Conservation (phyloP, 2,888 invertebrate genomes). For the Limenitis camilla region DNA sequence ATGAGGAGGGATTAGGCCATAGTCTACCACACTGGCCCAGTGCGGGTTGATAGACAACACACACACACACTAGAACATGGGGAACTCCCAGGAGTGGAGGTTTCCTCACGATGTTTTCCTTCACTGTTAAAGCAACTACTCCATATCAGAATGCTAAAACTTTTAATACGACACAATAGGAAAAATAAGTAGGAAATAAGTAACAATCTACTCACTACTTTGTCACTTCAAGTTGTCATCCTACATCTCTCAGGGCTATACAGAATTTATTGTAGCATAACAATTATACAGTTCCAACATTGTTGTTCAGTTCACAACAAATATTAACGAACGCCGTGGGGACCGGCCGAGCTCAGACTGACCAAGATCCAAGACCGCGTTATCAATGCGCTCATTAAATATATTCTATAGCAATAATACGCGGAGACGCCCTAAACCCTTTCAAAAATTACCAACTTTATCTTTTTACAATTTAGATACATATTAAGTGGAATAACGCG, state of each 20-base stretch:
- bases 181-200: too few relatives aligned
- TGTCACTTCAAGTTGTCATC: slow-evolving; percentile 6
- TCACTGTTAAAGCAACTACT: too few relatives aligned
- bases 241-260: neutral
- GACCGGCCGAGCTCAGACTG: slow-evolving; percentile 32
- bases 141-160: too few relatives aligned
- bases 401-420: slow-evolving; percentile 1
- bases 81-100: too few relatives aligned
- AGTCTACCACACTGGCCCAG: too few relatives aligned
- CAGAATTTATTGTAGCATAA: neutral
- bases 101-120: too few relatives aligned
- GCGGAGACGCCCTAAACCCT: neutral
- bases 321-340: slow-evolving; percentile 16
- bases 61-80: too few relatives aligned
- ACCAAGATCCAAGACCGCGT: slow-evolving; percentile 27
- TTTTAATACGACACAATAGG: neutral
- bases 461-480: too few relatives aligned
- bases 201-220: slow-evolving; percentile 8
- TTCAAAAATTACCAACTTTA: too few relatives aligned
- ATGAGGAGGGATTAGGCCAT: too few relatives aligned
- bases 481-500: too few relatives aligned
- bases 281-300: neutral
- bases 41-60: too few relatives aligned
- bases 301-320: neutral
- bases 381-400: slow-evolving; percentile 29